Evolutionary conservation across 2,888 invertebrate species (phyloP), one percentile per base, ranked within the genome.

Genomic region (Aromia moschata): DNA sequence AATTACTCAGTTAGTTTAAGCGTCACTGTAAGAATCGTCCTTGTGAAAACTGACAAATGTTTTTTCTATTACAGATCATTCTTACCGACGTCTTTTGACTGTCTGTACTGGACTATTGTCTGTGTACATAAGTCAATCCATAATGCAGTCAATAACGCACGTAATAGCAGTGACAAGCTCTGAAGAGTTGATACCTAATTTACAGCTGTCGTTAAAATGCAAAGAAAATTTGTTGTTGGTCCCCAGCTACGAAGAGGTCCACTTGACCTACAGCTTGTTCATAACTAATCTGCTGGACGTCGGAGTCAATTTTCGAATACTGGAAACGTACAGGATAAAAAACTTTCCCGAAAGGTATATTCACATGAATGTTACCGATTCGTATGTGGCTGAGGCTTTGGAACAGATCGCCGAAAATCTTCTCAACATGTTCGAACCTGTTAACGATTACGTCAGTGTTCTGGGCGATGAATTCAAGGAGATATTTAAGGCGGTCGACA

Each of bases 71-170:
- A 5, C 12, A 52, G 52, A 5, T 30, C 5, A n/a, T 17, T 5
- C 52, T 4, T 52, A 52, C 12, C 16, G 5, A 12, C 52, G 37
- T 18, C 5, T 52, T 9, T 15, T 52, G 31, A 41, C 31, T 2
- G 52, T 52, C 25, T 72, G 71, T 20, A 78, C 78, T 17, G 82
- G 80, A 17, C 74, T 87, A 1, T 81, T 87, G 56, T 82, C 83
- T 33, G 83, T 85, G 70, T 86, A 89, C 77, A 84, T 92, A 67
- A 86, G 88, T 68, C 85, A 87, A 69, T 73, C 89, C 25, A 88
- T 91, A 82, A 84, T 87, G 46, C 82, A 84, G 51, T 90, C 91
- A 4, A 86, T 92, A 41, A 81, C 86, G 38, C 83, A 86, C 63
- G 79, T 92, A 4, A 83, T 88, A 57, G 81, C 84, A 0, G 78